These are phyloP conservation scores for Mola mola DNA, from an alignment of 2,113 vertebrate genomes.

Conservation along the genomic window DNA sequence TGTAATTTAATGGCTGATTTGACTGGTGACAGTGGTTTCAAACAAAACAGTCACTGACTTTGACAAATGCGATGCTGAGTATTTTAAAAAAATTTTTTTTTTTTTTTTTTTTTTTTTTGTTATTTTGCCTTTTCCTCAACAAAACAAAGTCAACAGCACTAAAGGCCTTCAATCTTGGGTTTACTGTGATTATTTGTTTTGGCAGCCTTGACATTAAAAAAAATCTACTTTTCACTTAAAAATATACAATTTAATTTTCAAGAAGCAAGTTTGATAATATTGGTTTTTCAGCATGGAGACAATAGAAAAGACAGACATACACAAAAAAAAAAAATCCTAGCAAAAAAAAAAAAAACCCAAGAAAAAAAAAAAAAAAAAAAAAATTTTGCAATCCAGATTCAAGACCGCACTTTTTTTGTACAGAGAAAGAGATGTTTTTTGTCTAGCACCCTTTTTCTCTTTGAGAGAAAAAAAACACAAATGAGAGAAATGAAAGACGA, in stretches of 20 bases:
- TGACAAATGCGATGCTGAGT: constrained; percentile 15
- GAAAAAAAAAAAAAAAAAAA: constrained; percentile 65
- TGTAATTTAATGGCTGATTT: constrained; percentile 9
- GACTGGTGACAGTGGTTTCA: constrained; percentile 51
- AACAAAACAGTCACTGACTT: constrained; percentile 27
- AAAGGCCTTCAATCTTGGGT: constrained; percentile 60
- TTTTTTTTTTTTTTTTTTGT: constrained; percentile 21
- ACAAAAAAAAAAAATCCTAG: constrained; percentile 63
- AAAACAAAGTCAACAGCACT: constrained; percentile 59
- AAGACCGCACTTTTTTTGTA: constrained; percentile 77
- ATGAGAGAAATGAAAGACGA: constrained; percentile 51
- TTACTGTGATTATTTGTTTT: constrained; percentile 66
- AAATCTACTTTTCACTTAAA: constrained; percentile 83
- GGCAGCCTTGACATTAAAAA: constrained; percentile 70
- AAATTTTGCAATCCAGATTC: constrained; percentile 75
- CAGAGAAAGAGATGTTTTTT: constrained; percentile 69
- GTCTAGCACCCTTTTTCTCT: constrained; percentile 81
- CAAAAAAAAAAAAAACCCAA: constrained; percentile 60
- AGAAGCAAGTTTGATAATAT: constrained; percentile 82
- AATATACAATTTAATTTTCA: constrained; percentile 86
- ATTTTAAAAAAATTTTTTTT: constrained; percentile 9
- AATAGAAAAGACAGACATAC: constrained; percentile 76
- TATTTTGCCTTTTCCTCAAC: constrained; percentile 33
- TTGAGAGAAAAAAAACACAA: constrained; percentile 63
- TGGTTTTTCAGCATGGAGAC: constrained; percentile 83